A percentile compares a stretch with the other conserved stretches of the same genome.
These are phyloP conservation scores for Rugalucina vietnamica DNA, from an alignment of 2,888 invertebrate genomes.

Conservation along the genomic window DNA sequence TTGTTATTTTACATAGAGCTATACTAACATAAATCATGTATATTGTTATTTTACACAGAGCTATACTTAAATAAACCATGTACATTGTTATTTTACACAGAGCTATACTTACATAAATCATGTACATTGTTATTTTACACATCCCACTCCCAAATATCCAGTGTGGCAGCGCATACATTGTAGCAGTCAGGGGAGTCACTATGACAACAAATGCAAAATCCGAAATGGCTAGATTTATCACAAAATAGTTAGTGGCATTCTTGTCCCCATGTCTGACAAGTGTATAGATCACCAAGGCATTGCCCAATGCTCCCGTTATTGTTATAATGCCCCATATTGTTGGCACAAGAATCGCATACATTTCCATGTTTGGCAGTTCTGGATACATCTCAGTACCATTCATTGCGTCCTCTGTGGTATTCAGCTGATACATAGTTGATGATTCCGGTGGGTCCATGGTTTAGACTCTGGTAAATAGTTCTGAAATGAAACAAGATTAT, in stretches of 20 bases:
- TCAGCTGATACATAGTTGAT: neutral
- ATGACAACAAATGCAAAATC: constrained; percentile 79
- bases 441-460: too few relatives aligned
- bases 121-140: constrained; percentile 79
- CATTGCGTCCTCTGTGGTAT: neutral
- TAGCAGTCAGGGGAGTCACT: constrained; percentile 77
- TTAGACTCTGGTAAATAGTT: too few relatives aligned
- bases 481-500: too few relatives aligned
- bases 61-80: constrained; percentile 77
- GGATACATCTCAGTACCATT: neutral
- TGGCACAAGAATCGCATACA: constrained; percentile 67
- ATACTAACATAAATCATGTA: too few relatives aligned
- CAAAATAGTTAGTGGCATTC: constrained; percentile 79
- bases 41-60: too few relatives aligned
- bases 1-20: too few relatives aligned
- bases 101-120: constrained; percentile 78
- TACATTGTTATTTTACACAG: constrained; percentile 66
- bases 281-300: constrained; percentile 78
- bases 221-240: constrained; percentile 79
- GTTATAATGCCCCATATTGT: constrained; percentile 73
- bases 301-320: constrained; percentile 75
- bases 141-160: constrained; percentile 78
- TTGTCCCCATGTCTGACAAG: constrained; percentile 76
- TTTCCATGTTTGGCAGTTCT: neutral
- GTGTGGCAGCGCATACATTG: constrained; percentile 69